phyloP scores from a whole-genome alignment of 30 jellyfish, hydroid and myxozoan genomes.

The Turritopsis rubra region DNA sequence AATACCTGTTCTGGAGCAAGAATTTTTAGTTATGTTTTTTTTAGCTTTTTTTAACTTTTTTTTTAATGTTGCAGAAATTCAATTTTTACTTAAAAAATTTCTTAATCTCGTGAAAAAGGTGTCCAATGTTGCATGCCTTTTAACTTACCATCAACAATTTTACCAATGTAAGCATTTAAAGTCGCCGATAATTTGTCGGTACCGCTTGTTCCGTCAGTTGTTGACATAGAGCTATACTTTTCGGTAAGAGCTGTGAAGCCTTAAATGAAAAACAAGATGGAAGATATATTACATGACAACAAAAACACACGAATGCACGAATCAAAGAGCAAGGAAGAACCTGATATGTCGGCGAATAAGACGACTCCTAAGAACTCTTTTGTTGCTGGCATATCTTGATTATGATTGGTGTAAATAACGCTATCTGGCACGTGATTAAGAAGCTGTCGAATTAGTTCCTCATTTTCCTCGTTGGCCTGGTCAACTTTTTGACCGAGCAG shows the following conservation, averaged over 20 bases:
- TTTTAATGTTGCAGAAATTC: too few relatives aligned
- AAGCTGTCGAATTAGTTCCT: constrained; percentile 41
- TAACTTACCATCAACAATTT: constrained; percentile 74
- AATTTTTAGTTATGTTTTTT: too few relatives aligned
- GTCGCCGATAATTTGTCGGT: constrained; percentile 86
- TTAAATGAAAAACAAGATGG: background rate
- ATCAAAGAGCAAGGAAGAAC: constrained; percentile 18
- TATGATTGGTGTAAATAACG: constrained; percentile 54
- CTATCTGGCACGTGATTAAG: constrained; percentile 71
- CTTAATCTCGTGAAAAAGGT: too few relatives aligned
- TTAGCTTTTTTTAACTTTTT: too few relatives aligned
- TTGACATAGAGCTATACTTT: constrained; percentile 67
- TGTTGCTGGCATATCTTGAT: constrained; percentile 65
- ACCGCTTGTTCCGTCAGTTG: constrained; percentile 68
- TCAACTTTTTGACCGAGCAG: constrained; percentile 16
- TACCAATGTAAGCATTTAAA: constrained; percentile 69
- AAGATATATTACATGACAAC: too few relatives aligned
- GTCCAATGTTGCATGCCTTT: too few relatives aligned
- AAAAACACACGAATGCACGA: too few relatives aligned
- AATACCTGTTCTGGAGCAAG: too few relatives aligned
- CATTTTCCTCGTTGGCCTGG: background rate
- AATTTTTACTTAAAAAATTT: too few relatives aligned
- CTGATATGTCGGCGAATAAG: constrained; percentile 86
- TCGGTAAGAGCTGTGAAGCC: constrained; percentile 83
- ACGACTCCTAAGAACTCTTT: constrained; percentile 80